Evolutionary conservation across 2,888 invertebrate species (phyloP), one percentile per base, ranked within the genome.

Genomic region (Asteroscopus sphinx): DNA sequence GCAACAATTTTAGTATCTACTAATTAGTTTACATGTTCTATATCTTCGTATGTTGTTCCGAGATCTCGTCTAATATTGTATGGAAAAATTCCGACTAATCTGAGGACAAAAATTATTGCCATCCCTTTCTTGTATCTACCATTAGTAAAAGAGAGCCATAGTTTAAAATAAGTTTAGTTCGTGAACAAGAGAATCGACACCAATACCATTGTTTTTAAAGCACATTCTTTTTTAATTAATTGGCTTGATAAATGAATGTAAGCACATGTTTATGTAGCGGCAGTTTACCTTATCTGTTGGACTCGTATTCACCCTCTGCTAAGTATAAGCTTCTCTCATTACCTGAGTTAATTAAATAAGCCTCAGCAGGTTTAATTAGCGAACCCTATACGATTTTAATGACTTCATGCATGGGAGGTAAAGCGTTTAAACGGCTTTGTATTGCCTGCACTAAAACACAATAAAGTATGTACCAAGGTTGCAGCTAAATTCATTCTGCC

Each of bases 401-500:
- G 48, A 63, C 40, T 41, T 45, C 30, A 46, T 57, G n/a, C n/a
- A n/a, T n/a, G n/a, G n/a, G n/a, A n/a, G 28, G 64, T 51, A 54
- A 32, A 73, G 9, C 35, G 30, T 45, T 41, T 9, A 35, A 28
- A 30, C 5, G 16, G 16, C 28, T 11, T 26, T 42, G 45, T 42
- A 40, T 56, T 71, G 33, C 35, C 12, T 30, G 26, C 41, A 32
- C 26, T 56, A 17, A 21, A 32, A 16, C 32, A 45, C 26, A 47
- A n/a, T 53, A 49, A 37, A 47, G 37, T 44, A n/a, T 57, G 35
- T 56, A 57, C 16, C 51, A 67, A 66, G 67, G 72, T 66, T 57
- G 47, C 44, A 66, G n/a, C 40, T 6, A 36, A 65, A 35, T 54
- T 35, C 26, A 17, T 49, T 47, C 45, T 69, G 40, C 44, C 9